Conservation (phyloP, 2,888 invertebrate genomes). For the Dioctria linearis region DNA sequence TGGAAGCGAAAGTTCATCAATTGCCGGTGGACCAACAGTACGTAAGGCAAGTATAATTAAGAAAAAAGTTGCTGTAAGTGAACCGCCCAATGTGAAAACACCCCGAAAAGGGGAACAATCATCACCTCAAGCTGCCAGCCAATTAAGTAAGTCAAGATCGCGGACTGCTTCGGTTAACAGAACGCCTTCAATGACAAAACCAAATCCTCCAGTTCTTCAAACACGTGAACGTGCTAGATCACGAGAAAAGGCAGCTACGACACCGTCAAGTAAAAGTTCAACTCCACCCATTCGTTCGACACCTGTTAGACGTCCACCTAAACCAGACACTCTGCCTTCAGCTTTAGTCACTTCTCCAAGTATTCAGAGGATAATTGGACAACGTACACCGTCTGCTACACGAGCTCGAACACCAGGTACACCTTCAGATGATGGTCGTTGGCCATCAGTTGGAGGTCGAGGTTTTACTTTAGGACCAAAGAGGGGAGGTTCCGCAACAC, state of each 20-base stretch:
- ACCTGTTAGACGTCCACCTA: conserved; percentile 66
- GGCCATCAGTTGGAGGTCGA: conserved; percentile 73
- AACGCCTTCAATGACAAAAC: conserved; percentile 73
- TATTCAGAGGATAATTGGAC: conserved; percentile 65
- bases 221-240: conserved; percentile 76
- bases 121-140: conserved; percentile 56
- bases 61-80: conserved; percentile 75
- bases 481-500: conserved; percentile 67
- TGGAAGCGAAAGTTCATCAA: conserved; percentile 85
- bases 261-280: conserved; percentile 71
- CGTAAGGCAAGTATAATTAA: conserved; percentile 70
- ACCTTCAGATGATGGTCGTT: conserved; percentile 79
- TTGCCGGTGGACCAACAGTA: conserved; percentile 72
- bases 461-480: conserved; percentile 60
- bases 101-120: conserved; percentile 60
- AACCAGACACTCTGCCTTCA: conserved; percentile 73
- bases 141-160: conserved; percentile 69
- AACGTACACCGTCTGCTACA: conserved; percentile 73
- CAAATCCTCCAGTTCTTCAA: conserved; percentile 73
- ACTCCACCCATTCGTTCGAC: conserved; percentile 65
- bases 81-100: conserved; percentile 68
- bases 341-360: conserved; percentile 70
- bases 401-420: conserved; percentile 77
- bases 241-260: conserved; percentile 74
- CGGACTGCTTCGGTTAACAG: conserved; percentile 73